Evolutionary conservation across 2,888 invertebrate species (phyloP).

Genomic region (Brachypalpus laphriformis): DNA sequence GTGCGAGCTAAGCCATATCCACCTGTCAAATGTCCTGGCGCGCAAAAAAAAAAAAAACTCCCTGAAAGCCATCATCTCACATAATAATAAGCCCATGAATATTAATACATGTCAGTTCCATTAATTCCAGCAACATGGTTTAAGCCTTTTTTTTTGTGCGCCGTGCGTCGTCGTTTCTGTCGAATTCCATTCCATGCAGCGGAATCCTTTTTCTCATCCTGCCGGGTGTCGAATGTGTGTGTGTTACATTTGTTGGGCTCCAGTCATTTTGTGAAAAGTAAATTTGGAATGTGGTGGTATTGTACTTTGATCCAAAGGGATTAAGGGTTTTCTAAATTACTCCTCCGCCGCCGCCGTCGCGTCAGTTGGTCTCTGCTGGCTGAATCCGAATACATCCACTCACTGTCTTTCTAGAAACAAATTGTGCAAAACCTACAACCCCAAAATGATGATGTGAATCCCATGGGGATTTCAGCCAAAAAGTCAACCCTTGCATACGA

Average conservation of each 20-base stretch:
- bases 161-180: not conserved
- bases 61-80: constrained; percentile 62
- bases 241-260: constrained; percentile 19
- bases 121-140: constrained; percentile 46
- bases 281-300: not conserved
- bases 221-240: not conserved
- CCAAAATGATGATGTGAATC: constrained; percentile 45
- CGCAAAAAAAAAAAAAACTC: not conserved
- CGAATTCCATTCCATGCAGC: constrained; percentile 6
- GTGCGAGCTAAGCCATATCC: constrained; percentile 1
- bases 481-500: constrained; percentile 28
- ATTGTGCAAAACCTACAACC: constrained; percentile 12
- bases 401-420: constrained; percentile 16
- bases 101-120: constrained; percentile 65
- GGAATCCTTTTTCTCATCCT: not conserved
- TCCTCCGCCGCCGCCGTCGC: no score
- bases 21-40: constrained; percentile 28
- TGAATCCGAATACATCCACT: constrained; percentile 19
- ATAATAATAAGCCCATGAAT: constrained; percentile 70
- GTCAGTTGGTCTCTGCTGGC: not conserved
- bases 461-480: constrained; percentile 34
- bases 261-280: not conserved
- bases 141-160: constrained; percentile 26
- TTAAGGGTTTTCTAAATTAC: constrained; percentile 47
- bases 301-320: not conserved